Evolutionary conservation across 2,113 vertebrate species (phyloP).

Genomic region (Bungarus multicinctus): DNA sequence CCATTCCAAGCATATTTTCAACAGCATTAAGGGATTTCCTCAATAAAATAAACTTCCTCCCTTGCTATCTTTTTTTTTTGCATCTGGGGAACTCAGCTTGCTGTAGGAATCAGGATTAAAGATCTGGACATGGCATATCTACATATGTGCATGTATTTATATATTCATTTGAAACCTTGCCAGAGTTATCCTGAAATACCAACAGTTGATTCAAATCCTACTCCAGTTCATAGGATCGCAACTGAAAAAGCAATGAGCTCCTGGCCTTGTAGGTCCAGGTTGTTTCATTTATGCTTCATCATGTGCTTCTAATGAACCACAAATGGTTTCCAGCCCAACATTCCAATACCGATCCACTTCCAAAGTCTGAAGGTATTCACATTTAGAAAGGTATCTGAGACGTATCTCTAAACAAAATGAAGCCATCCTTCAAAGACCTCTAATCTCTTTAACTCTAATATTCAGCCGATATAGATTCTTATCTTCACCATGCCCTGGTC

Average conservation of each 20-base stretch:
- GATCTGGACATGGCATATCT: not conserved
- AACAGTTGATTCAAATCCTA: constrained; percentile 54
- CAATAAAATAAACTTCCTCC: constrained; percentile 76
- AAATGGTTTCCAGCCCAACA: constrained; percentile 64
- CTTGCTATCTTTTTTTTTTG: constrained; percentile 64
- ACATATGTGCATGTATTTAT: constrained; percentile 6
- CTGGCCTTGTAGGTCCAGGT: constrained; percentile 58
- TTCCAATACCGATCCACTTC: constrained; percentile 15
- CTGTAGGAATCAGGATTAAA: constrained; percentile 43
- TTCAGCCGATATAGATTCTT: not conserved
- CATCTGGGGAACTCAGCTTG: constrained; percentile 47
- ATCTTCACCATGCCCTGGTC: not conserved
- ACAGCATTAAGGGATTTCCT: constrained; percentile 80
- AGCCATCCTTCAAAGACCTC: not conserved
- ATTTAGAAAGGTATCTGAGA: constrained; percentile 56
- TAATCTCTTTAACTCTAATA: not conserved
- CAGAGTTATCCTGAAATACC: constrained; percentile 58
- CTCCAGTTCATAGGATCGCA: constrained; percentile 60
- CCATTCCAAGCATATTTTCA: constrained; percentile 77
- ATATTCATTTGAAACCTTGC: constrained; percentile 56
- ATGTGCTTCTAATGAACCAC: constrained; percentile 65
- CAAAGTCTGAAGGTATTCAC: constrained; percentile 26
- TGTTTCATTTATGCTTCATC: constrained; percentile 67
- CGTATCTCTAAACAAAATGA: constrained; percentile 53
- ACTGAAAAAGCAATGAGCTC: constrained; percentile 55